Percentiles rank a stretch among this genome's conserved stretches.
Evolutionary conservation across 2,797 vertebrate species (phyloP).

Genomic region (Champsocephalus gunnari): DNA sequence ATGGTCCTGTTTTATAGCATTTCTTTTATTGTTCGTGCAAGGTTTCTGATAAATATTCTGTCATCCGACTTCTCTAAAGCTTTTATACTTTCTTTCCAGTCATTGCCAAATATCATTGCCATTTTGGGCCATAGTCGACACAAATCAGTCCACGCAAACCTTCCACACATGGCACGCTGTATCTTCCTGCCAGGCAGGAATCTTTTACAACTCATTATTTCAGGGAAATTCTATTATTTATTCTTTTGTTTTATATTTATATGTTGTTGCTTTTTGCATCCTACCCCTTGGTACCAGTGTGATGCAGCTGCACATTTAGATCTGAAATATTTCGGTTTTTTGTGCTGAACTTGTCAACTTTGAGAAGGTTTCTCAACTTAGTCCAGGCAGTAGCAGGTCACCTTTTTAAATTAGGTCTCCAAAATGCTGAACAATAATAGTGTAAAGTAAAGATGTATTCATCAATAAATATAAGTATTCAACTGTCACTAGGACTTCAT

Average conservation of each 20-base stretch:
- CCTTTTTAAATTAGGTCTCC: background rate
- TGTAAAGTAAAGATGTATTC: background rate
- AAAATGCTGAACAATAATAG: background rate
- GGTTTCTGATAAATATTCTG: conserved; percentile 16
- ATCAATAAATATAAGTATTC: background rate
- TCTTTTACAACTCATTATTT: conserved; percentile 50
- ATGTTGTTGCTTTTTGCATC: conserved; percentile 22
- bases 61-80: conserved; percentile 41
- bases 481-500: background rate
- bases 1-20: conserved; percentile 39
- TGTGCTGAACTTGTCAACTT: background rate
- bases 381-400: background rate
- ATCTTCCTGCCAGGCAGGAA: conserved; percentile 10
- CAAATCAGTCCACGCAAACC: conserved; percentile 12
- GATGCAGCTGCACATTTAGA: background rate
- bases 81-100: conserved; percentile 51
- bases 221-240: conserved; percentile 67
- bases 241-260: conserved; percentile 61
- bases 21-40: conserved; percentile 29
- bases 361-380: background rate
- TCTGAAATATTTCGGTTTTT: background rate
- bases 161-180: conserved; percentile 1
- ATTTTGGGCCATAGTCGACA: background rate
- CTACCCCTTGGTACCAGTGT: background rate
- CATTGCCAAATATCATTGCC: conserved; percentile 24